Conservation (phyloP, 2,888 invertebrate genomes). For the Hydraecia micacea region DNA sequence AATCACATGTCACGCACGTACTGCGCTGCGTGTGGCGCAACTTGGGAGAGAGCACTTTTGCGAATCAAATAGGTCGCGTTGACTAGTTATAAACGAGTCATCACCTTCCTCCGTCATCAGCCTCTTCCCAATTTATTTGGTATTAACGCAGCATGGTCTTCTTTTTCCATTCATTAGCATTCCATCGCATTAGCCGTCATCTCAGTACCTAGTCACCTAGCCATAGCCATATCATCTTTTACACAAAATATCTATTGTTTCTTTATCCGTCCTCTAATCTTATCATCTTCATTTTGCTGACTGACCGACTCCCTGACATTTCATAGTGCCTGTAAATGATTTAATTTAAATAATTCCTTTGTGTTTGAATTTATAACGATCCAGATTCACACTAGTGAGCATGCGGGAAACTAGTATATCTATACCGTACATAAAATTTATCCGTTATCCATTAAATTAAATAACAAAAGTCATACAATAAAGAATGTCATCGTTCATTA, state of each 20-base stretch:
- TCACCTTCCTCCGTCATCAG: not conserved
- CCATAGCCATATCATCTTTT: not conserved
- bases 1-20: conserved; percentile 25
- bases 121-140: not conserved
- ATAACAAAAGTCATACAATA: not conserved
- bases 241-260: not conserved
- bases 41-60: conserved; percentile 44
- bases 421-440: not conserved
- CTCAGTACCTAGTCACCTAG: not conserved
- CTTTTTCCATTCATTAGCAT: not conserved
- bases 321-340: not conserved
- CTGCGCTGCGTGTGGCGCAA: conserved; percentile 20
- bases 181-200: not conserved
- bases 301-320: not conserved
- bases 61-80: conserved; percentile 15
- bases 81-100: not conserved
- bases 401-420: not conserved
- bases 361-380: not conserved
- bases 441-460: not conserved
- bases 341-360: not conserved
- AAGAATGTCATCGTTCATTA: conserved; percentile 38
- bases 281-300: not conserved
- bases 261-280: not conserved
- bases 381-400: not conserved
- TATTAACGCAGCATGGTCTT: not conserved